Conservation (phyloP, 1,140 invertebrate species). For the Drosophila ohnishii region DNA sequence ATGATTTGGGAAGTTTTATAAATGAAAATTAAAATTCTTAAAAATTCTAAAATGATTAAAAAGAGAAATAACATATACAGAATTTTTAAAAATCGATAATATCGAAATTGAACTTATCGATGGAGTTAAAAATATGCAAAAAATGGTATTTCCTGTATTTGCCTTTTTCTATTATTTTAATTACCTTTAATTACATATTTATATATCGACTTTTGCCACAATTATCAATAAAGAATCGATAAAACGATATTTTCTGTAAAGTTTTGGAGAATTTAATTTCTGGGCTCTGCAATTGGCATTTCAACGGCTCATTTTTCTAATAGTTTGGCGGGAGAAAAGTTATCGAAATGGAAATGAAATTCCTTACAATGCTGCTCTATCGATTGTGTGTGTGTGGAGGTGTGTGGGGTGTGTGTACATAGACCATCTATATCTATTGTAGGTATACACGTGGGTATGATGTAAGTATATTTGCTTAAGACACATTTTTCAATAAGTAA, state of each 20-base stretch:
- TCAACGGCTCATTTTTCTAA: constrained; percentile 7
- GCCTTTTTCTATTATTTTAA: too few species aligned
- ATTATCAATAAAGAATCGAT: neutral
- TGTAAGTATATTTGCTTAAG: constrained; percentile 56
- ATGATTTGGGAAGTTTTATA: too few species aligned
- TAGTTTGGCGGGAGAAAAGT: constrained; percentile 19
- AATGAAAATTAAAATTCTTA: too few species aligned
- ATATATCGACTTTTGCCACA: too few species aligned
- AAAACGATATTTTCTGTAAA: neutral
- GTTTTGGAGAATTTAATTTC: neutral
- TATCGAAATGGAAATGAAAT: constrained; percentile 28
- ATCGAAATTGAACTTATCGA: too few species aligned
- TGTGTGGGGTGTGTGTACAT: constrained; percentile 18
- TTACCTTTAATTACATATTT: too few species aligned
- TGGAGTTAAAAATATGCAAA: too few species aligned
- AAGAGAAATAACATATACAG: too few species aligned
- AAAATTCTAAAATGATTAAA: too few species aligned
- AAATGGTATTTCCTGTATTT: too few species aligned
- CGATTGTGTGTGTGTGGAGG: constrained; percentile 19
- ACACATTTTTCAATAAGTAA: constrained; percentile 78
- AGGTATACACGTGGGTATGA: constrained; percentile 35
- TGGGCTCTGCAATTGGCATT: constrained; percentile 8
- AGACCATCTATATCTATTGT: constrained; percentile 38
- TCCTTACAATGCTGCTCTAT: constrained; percentile 32
- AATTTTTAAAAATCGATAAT: too few species aligned